Conservation (phyloP, 1,140 invertebrate genomes). For the Calycopis cecrops region DNA sequence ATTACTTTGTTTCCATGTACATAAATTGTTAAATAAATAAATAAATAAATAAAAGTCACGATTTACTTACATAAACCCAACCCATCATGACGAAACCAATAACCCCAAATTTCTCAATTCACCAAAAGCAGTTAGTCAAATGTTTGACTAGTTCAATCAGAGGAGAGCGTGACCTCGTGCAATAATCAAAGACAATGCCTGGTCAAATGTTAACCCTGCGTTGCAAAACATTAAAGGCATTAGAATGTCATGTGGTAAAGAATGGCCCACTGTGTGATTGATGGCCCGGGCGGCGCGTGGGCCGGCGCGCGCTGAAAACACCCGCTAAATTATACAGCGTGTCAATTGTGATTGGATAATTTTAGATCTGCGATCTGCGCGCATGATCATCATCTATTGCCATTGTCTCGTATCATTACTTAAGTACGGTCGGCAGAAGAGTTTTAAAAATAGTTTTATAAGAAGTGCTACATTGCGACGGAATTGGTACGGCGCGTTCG, state of each 20-base stretch:
- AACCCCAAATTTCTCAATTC: not conserved
- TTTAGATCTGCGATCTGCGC: constrained; percentile 28
- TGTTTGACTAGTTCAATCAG: constrained; percentile 21
- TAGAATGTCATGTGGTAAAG: constrained; percentile 62
- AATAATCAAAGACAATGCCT: constrained; percentile 41
- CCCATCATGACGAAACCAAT: no score
- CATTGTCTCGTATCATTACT: constrained; percentile 37
- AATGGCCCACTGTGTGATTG: constrained; percentile 59
- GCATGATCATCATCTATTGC: constrained; percentile 27
- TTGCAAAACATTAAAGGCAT: constrained; percentile 54
- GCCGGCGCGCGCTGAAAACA: constrained; percentile 54
- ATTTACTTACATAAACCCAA: no score
- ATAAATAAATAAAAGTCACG: no score
- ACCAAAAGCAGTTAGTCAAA: constrained; percentile 23
- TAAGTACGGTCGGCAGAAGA: constrained; percentile 11
- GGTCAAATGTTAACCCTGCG: constrained; percentile 50
- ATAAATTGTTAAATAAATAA: no score
- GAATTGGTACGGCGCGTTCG: no score
- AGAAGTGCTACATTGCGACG: not conserved
- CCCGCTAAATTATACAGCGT: constrained; percentile 54
- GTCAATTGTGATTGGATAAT: constrained; percentile 53
- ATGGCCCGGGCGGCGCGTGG: constrained; percentile 43
- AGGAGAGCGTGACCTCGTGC: constrained; percentile 34
- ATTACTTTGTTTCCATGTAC: no score
- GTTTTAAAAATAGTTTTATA: not conserved